Evolutionary conservation across 1,140 invertebrate genomes (phyloP), one percentile per base, ranked within the genome.

Genomic region (Probaryconus sp.): DNA sequence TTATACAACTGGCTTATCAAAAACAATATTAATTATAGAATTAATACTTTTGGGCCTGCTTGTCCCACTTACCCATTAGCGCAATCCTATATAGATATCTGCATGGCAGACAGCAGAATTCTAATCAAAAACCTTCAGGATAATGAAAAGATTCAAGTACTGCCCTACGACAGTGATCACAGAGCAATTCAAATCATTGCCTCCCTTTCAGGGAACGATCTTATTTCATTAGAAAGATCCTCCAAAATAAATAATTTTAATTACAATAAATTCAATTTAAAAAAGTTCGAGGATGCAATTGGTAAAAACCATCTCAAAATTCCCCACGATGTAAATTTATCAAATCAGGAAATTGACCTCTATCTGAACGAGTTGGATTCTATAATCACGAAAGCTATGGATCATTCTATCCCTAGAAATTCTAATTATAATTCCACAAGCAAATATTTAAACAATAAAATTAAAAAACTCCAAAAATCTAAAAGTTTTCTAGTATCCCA

Each of bases 401-500:
- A 14, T 2, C 2, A 9, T 9, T 1, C 24, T 7, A 31, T 31
- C 5, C 43, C 26, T 9, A 17, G 1, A 30, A 11, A 16, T 1
- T 16, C 0, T 0, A 1, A 5, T 3, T 24, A 5, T 3, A 31
- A 47, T 9, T 60, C n/a, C 7, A 2, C 16, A 1, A 17, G 20
- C 37, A 7, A 37, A 28, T 50, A 33, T 5, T 42, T 38, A 38
- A 61, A 40, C 1, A 13, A 33, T 10, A 42, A 31, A 18, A 11
- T 40, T 21, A 24, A 2, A 9, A 50, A 7, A 28, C 74, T 60
- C 6, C 28, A 9, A 2, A 9, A 16, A 5, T 9, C 31, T 6
- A 78, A 76, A 71, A 79, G 56, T 33, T 51, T 70, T 5, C 13
- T 50, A 6, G 55, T 40, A 1, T 48, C 75, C 2, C 13, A 33